Percentiles rank a stretch among this genome's conserved stretches.
Conservation (phyloP, 2,113 vertebrate genomes). For the Ramphastos sulfuratus region DNA sequence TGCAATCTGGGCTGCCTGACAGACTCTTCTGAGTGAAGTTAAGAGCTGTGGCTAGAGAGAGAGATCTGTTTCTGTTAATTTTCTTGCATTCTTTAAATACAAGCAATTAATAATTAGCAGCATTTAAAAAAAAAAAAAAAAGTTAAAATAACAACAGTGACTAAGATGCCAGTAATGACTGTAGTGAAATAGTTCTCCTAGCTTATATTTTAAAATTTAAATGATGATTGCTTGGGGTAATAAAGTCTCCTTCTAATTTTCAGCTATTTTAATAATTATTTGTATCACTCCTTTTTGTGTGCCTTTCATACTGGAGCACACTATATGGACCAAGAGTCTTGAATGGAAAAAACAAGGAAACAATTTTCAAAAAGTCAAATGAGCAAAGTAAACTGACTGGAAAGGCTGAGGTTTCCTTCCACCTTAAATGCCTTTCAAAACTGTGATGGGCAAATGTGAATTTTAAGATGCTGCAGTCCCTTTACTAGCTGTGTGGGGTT, state of each 20-base stretch:
- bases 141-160: neutral
- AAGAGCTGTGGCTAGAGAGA: neutral
- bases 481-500: neutral
- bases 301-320: neutral
- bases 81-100: neutral
- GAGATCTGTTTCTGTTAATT: neutral
- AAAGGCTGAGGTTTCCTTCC: neutral
- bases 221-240: neutral
- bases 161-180: neutral
- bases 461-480: neutral
- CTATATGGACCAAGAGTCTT: neutral
- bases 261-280: conserved; percentile 2
- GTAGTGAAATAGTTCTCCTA: neutral
- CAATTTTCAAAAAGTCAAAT: neutral
- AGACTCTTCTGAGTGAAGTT: neutral
- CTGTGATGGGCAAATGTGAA: neutral
- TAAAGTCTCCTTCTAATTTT: neutral
- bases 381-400: neutral
- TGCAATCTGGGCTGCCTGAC: conserved; percentile 36
- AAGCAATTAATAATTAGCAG: neutral
- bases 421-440: neutral
- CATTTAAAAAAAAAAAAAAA: neutral
- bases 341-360: neutral
- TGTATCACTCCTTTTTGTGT: neutral
- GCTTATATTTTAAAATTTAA: neutral